Conservation (phyloP, 2,797 vertebrate species). For the Scarus forsteni region DNA sequence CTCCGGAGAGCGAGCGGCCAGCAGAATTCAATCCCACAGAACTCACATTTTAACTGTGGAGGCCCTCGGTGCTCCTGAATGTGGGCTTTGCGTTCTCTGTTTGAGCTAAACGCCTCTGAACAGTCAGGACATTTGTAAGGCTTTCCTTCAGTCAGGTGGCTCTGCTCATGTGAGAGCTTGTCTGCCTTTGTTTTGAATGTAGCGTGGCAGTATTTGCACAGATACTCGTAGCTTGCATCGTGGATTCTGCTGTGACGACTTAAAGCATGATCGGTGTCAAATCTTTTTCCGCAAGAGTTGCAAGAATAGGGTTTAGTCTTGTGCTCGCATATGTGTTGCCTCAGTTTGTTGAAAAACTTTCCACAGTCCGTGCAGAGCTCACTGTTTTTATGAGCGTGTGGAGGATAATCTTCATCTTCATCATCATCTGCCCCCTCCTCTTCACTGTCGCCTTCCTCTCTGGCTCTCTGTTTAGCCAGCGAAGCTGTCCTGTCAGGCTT, state of each 20-base stretch:
- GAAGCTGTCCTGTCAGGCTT: not conserved
- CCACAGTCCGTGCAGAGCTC: slow-evolving; percentile 66
- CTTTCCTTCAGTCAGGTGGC: slow-evolving; percentile 17
- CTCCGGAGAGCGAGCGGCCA: slow-evolving; percentile 28
- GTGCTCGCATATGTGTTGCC: slow-evolving; percentile 52
- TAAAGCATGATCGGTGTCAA: slow-evolving; percentile 22
- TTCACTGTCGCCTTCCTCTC: not conserved
- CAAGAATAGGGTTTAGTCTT: slow-evolving; percentile 55
- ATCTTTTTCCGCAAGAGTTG: slow-evolving; percentile 63
- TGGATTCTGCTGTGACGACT: slow-evolving; percentile 51
- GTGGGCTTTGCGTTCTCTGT: slow-evolving; percentile 39
- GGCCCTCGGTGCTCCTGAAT: slow-evolving; percentile 43
- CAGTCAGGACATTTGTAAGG: slow-evolving; percentile 62
- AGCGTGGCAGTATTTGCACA: slow-evolving; percentile 47
- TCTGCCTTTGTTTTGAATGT: slow-evolving; percentile 53
- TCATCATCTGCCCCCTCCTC: not conserved
- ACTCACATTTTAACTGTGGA: slow-evolving; percentile 34
- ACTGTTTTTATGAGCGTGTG: not conserved
- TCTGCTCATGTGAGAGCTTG: slow-evolving; percentile 48
- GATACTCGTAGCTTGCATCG: slow-evolving; percentile 36
- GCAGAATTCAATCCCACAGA: slow-evolving; percentile 49
- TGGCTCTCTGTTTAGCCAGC: not conserved
- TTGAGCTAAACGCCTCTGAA: slow-evolving; percentile 30
- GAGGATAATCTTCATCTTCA: not conserved
- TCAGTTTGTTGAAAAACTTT: slow-evolving; percentile 20